Base-by-base conservation (phyloP, 2,797 vertebrate genomes). In the Halcyon smyrnensis region DNA sequence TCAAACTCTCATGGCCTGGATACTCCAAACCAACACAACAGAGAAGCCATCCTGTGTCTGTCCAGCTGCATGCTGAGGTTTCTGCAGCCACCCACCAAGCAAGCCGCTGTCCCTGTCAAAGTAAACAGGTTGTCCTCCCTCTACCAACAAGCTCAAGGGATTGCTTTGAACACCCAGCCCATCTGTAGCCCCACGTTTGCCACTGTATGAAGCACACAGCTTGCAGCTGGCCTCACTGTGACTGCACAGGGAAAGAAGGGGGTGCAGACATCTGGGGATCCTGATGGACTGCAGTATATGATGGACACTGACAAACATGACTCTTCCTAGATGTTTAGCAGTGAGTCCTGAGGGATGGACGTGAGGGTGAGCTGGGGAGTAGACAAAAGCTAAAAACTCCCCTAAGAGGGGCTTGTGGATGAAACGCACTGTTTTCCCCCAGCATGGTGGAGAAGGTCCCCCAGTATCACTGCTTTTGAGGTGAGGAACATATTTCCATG, bases 121-220 rank as follows among this genome's bases (percentile, higher is more conserved):
- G 69, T 54, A 91, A 94, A 94, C 53, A 94, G 79, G 85, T 91
- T 85, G 45, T 90, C 30, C 30, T 84, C n/a, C 65, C 73, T 50
- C 75, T 43, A 8, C 23, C 53, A 63, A 87, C 50, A 43, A 76
- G 20, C 54, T 53, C 2, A 1, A 84, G 57, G 65, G 25, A 36
- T 46, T 0, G 0, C 76, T 93, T 54, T 73, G 69, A 79, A 65
- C 16, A 20, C 27, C 34, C 45, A 80, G 48, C 32, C 34, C 48
- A 14, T 41, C 41, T 50, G 56, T 45, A 90, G 65, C 32, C 53
- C 76, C 36, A 2, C 43, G 46, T 70, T 74, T 74, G 56, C 25
- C 51, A 60, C n/a, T 30, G 4, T n/a, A 19, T 3, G 15, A 77
- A 84, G 36, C 36, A 84, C 86, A 50, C 62, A 62, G 54, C 54